Conservation (phyloP, 2,888 invertebrate genomes). For the Geotrupes spiniger region DNA sequence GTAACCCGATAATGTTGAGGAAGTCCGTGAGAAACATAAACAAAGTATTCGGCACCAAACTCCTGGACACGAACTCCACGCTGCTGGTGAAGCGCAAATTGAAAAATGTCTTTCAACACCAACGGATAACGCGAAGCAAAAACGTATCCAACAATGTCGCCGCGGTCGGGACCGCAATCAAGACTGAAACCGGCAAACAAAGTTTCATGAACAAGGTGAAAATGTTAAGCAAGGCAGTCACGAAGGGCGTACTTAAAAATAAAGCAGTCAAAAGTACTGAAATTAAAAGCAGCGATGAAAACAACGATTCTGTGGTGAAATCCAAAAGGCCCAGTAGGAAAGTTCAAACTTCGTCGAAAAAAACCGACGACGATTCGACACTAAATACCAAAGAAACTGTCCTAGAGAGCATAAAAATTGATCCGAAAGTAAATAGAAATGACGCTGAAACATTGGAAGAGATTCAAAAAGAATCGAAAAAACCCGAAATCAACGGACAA, state of each 20-base stretch:
- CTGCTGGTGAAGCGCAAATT: slow-evolving; percentile 20
- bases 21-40: slow-evolving; percentile 23
- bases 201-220: slow-evolving; percentile 14
- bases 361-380: too few relatives aligned
- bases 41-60: slow-evolving; percentile 20
- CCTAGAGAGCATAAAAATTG: too few relatives aligned
- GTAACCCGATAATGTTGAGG: slow-evolving; percentile 19
- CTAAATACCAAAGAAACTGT: too few relatives aligned
- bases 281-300: neutral
- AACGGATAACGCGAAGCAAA: slow-evolving; percentile 14
- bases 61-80: slow-evolving; percentile 19
- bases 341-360: too few relatives aligned
- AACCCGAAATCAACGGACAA: slow-evolving; percentile 16
- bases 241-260: slow-evolving; percentile 14
- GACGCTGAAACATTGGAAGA: slow-evolving; percentile 10
- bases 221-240: slow-evolving; percentile 16
- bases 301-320: neutral
- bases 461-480: slow-evolving; percentile 7
- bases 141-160: neutral
- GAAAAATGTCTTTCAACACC: slow-evolving; percentile 15
- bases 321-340: neutral
- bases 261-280: slow-evolving; percentile 6
- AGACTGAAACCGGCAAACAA: slow-evolving; percentile 9
- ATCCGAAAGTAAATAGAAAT: neutral
- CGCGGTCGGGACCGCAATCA: neutral